Base-by-base conservation (phyloP, 2,888 invertebrate species). In the Plebejus anna region DNA sequence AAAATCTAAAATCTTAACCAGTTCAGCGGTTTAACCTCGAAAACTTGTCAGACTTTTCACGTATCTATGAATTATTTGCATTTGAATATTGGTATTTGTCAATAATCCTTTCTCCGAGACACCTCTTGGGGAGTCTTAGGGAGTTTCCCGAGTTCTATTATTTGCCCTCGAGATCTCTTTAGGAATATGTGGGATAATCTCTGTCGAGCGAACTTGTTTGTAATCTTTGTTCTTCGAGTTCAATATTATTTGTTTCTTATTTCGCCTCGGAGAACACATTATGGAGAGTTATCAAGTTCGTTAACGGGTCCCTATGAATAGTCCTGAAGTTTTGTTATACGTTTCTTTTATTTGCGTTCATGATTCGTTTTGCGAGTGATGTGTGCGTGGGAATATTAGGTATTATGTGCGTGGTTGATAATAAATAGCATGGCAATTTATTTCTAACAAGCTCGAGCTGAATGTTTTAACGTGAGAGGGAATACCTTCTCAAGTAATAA, bases 131-230 rank as follows among this genome's bases (percentile, higher is more conserved):
- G 73, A 28, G 73, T 73, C 70, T 70, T 70, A 71, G n/a, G n/a
- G 73, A 47, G 73, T 73, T 51, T 73, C 13, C 73, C 16, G 51
- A 32, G 32, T 32, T 32, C 28, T 55, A 72, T 47, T 51, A 73
- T 73, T 73, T 55, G 32, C 32, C 55, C 51, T 73, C 13, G 47
- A 73, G 73, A 51, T 32, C 73, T 42, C 51, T 51, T 55, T 13
- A 36, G 73, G 47, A 72, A 13, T 73, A 73, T 55, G 73, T 73
- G 73, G 55, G 73, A 73, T 73, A 73, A 73, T 51, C 73, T 73
- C 32, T 28, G 72, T 51, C 28, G 73, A 73, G 28, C 28, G 55
- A 73, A 73, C 28, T 73, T 73, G 55, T 51, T 73, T 47, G 51
- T 73, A 51, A 51, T 73, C 51, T 32, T 32, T 66, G 66, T 66